Evolutionary conservation across 2,888 invertebrate genomes (phyloP).

Genomic region (Resseliella maxima): DNA sequence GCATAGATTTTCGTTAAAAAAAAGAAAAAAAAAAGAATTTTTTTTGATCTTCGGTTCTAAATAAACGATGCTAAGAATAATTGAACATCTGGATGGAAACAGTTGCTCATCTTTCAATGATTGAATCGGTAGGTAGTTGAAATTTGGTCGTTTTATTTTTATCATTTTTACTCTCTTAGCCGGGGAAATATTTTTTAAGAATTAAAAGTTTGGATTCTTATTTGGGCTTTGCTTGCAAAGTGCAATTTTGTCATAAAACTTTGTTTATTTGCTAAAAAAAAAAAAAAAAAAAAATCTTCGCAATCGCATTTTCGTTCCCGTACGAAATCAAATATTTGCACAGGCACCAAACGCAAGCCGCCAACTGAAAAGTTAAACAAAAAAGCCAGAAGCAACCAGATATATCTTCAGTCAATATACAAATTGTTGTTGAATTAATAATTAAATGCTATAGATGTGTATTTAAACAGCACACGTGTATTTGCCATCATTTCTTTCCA

Average conservation of each 20-base stretch:
- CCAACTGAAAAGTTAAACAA: constrained; percentile 45
- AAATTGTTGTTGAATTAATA: constrained; percentile 23
- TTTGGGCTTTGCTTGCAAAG: not conserved
- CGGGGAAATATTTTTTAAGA: not conserved
- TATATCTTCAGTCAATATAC: constrained; percentile 19
- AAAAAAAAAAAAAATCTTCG: no score
- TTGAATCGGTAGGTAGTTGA: constrained; percentile 53
- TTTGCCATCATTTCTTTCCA: not conserved
- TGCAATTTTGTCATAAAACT: not conserved
- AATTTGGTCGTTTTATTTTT: no score
- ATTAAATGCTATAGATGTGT: not conserved
- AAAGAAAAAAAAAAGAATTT: not conserved
- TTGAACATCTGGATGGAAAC: constrained; percentile 54
- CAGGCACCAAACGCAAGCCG: not conserved
- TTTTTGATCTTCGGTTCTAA: not conserved
- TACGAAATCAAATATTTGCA: not conserved
- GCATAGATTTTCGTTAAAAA: not conserved
- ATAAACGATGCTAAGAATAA: constrained; percentile 51
- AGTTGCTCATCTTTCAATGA: constrained; percentile 54
- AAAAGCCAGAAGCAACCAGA: not conserved
- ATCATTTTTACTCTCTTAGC: no score
- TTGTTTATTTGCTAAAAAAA: no score
- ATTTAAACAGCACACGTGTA: constrained; percentile 46
- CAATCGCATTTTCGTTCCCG: not conserved
- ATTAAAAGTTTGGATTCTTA: not conserved